Conservation (phyloP, 2,797 vertebrate genomes). For the Argentina silus region DNA sequence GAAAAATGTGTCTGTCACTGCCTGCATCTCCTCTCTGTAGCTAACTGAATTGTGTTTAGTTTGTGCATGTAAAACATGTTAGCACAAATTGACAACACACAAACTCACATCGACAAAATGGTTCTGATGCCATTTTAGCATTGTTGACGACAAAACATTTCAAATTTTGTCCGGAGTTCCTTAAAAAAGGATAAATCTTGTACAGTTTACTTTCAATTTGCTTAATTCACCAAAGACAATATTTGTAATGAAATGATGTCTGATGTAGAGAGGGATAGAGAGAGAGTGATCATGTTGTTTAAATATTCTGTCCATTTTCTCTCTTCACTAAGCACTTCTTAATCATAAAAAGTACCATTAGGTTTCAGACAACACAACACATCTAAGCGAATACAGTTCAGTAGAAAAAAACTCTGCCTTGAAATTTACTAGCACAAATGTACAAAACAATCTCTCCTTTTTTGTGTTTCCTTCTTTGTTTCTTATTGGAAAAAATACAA, state of each 20-base stretch:
- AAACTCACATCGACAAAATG: background rate
- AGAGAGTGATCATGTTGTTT: too few species aligned
- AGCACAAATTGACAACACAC: background rate
- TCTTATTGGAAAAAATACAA: constrained; percentile 2
- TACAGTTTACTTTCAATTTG: background rate
- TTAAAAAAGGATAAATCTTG: too few species aligned
- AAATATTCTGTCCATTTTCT: background rate
- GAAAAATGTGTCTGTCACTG: background rate
- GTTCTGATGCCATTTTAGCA: background rate
- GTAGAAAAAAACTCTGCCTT: constrained; percentile 8
- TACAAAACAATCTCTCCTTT: background rate
- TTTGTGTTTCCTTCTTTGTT: background rate
- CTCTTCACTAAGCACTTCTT: background rate
- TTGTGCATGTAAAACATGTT: background rate
- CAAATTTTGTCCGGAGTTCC: too few species aligned
- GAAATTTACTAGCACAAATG: background rate
- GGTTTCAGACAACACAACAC: background rate
- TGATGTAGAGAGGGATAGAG: too few species aligned
- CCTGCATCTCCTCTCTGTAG: background rate
- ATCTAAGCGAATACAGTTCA: background rate
- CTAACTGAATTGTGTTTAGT: background rate
- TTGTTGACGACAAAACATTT: background rate
- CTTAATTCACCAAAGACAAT: background rate
- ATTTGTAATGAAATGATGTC: background rate
- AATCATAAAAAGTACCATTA: background rate